These are phyloP conservation scores for Scomber colias DNA, from an alignment of 2,113 vertebrate species.

Conservation along the genomic window DNA sequence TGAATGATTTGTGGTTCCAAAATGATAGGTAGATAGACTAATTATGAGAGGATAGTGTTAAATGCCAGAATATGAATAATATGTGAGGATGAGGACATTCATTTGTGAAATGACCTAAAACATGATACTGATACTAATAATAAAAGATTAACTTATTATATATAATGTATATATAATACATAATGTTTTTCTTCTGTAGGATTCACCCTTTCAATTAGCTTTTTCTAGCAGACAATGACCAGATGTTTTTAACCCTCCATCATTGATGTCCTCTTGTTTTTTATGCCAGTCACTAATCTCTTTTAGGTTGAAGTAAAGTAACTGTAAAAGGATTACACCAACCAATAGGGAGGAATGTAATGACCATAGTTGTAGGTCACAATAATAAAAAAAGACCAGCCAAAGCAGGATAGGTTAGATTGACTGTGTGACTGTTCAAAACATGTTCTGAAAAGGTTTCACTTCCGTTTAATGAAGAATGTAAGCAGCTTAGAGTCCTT, in stretches of 20 bases:
- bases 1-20: too few species aligned
- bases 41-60: too few species aligned
- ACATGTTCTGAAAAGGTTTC: constrained; percentile 80
- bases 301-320: constrained; percentile 59
- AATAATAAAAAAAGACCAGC: constrained; percentile 65
- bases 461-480: constrained; percentile 79
- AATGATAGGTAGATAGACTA: too few species aligned
- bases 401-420: constrained; percentile 55
- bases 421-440: constrained; percentile 74
- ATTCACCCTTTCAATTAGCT: not conserved
- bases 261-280: constrained; percentile 41
- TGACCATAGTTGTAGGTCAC: constrained; percentile 5
- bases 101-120: not conserved
- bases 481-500: constrained; percentile 83
- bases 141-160: not conserved
- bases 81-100: too few species aligned
- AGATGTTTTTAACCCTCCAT: not conserved
- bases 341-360: constrained; percentile 26
- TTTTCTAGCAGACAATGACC: not conserved
- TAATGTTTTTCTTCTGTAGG: not conserved
- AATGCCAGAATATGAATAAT: too few species aligned
- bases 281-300: constrained; percentile 46
- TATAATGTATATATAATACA: too few species aligned
- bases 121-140: not conserved
- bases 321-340: constrained; percentile 59